Conservation (phyloP, 1,140 invertebrate species). For the Plectrocnemia conspersa region DNA sequence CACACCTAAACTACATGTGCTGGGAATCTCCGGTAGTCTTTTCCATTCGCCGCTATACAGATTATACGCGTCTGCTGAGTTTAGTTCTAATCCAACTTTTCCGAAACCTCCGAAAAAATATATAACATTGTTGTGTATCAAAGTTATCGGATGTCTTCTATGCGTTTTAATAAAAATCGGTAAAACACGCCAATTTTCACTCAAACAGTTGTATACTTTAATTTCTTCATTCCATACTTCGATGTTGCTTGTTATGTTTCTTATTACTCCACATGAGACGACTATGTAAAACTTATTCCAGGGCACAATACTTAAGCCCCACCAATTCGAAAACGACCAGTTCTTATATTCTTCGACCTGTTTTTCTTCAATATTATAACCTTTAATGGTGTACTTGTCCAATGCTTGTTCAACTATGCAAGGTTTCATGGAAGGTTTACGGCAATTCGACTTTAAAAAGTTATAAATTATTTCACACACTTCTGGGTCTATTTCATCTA, state of each 20-base stretch:
- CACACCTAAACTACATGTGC: constrained; percentile 15
- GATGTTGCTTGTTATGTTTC: too few relatives aligned
- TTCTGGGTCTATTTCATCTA: constrained; percentile 15
- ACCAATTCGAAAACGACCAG: constrained; percentile 20
- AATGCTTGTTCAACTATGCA: constrained; percentile 18
- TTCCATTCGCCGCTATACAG: constrained; percentile 18
- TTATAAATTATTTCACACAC: constrained; percentile 19
- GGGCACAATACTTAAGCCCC: constrained; percentile 26
- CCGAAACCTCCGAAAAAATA: constrained; percentile 30
- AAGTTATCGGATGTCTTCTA: constrained; percentile 20
- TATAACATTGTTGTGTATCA: constrained; percentile 21
- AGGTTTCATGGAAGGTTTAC: constrained; percentile 14
- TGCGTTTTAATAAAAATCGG: not conserved
- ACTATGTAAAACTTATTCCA: constrained; percentile 30
- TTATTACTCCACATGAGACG: constrained; percentile 24
- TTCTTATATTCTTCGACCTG: constrained; percentile 21
- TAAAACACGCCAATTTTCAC: constrained; percentile 22
- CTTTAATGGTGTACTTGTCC: constrained; percentile 9
- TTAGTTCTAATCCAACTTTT: constrained; percentile 18
- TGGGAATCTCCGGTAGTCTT: constrained; percentile 25
- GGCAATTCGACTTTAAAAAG: constrained; percentile 12
- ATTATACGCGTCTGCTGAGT: constrained; percentile 21
- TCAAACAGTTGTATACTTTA: constrained; percentile 20
- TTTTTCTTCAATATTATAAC: constrained; percentile 10
- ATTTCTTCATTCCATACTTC: constrained; percentile 29